Evolutionary conservation across 2,797 vertebrate genomes (phyloP).

Genomic region (Coregonus sp.): DNA sequence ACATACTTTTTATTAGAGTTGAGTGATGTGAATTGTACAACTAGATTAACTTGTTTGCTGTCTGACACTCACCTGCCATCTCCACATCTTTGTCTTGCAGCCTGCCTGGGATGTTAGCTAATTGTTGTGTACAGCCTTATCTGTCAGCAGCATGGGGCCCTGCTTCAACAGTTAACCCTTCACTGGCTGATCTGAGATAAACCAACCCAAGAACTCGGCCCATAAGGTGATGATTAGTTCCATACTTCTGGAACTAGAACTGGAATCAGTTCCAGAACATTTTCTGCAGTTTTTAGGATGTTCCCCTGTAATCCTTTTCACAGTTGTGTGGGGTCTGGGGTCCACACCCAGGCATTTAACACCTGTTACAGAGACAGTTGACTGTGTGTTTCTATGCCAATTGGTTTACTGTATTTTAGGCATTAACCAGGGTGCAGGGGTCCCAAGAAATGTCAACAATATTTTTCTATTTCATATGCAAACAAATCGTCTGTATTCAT

Average conservation of each 20-base stretch:
- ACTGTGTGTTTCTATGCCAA: neutral
- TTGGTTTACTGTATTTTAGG: neutral
- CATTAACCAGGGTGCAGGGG: neutral
- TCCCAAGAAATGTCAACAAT: neutral
- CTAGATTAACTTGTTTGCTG: slow-evolving; percentile 15
- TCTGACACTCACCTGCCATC: neutral
- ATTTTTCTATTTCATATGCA: too few species aligned
- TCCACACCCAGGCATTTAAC: neutral
- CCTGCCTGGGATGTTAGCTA: neutral
- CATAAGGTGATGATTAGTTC: neutral
- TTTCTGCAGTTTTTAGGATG: neutral
- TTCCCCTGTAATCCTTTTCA: slow-evolving; percentile 3
- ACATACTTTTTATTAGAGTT: neutral
- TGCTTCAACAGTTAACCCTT: neutral
- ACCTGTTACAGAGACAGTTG: neutral
- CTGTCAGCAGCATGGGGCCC: slow-evolving; percentile 6
- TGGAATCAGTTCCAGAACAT: neutral
- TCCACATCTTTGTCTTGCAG: neutral
- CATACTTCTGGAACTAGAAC: neutral
- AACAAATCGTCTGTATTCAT: too few species aligned
- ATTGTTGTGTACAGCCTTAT: slow-evolving; percentile 4
- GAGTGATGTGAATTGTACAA: neutral
- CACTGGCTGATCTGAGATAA: neutral
- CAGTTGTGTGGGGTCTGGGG: neutral
- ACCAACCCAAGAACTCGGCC: neutral